Evolutionary conservation across 92 coral and sea anemone species (phyloP), one percentile per base, ranked within the genome.

Genomic region (Heteractis magnifica): DNA sequence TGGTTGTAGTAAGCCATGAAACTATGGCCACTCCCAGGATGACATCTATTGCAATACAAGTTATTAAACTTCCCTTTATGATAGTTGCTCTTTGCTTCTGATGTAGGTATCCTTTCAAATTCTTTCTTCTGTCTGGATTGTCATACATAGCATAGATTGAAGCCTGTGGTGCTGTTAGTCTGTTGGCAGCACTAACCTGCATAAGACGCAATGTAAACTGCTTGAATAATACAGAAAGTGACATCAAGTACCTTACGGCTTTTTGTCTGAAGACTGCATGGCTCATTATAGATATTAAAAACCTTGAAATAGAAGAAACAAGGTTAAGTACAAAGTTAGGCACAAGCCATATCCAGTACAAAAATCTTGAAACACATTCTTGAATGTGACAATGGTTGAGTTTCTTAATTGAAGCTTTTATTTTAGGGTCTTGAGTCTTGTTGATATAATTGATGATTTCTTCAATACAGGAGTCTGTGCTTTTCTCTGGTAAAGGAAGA

Each of bases 21-120:
- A 97, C 93, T 4, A 92, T 49, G 0, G 75, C 71, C 44, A 94
- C 65, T 8, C 99, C 99, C 15, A 97, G 72, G 4, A 89, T 10
- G 49, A 97, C 82, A 58, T 97, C 99, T 13, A 90, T 60, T 5
- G 78, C 18, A 44, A 97, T 14, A 11, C 76, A 56, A 1, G 77
- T 6, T 10, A 87, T 13, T 20, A 89, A 20, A 83, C 79, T 90
- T 19, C 83, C 83, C 8, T 18, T 68, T 16, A 79, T 11, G 52
- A 85, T 71, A 16, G 78, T 11, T 18, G 20, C 0, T 56, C 74
- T 79, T 59, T 85, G 88, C 62, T 85, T 85, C 72, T 85, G 26
- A 56, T 64, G 87, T 15, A 85, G 44, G 8, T 68, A 9, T 8
- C 44, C 26, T 49, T 20, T 53, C 23, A 50, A 5, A 6, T 75